Evolutionary conservation across 2,797 vertebrate genomes (phyloP), one percentile per base, ranked within the genome.

Genomic region (Loriculus beryllinus): DNA sequence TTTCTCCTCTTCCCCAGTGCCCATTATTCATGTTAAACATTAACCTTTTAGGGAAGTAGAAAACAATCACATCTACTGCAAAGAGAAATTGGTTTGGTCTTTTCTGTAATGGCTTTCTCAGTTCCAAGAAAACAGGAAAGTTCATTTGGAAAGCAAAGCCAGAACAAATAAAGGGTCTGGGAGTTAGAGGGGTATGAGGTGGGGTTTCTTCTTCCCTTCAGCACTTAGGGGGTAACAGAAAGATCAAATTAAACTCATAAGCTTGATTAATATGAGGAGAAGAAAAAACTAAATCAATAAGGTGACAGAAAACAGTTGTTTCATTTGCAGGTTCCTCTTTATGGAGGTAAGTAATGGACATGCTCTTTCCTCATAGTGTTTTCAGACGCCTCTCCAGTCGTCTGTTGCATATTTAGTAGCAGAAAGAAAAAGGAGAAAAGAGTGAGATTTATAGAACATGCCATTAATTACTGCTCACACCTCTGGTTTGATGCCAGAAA

Each of bases 11-110:
- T 71, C 43, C 29, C 63, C 31, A 5, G 60, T 40, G 20, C 28
- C 63, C 78, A 90, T 87, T 92, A 88, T 68, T 93, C 95, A 94
- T 92, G 93, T 92, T 76, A 91, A 90, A 62, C 88, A 92, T 92
- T 94, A 93, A 90, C 96, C 90, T 97, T 97, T 93, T 93, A 93
- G 83, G 59, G 79, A 92, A 88, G 64, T 51, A 93, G 86, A 93
- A 93, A 96, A 95, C 86, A 94, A 82, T 95, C 89, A 59, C 68
- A 68, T 67, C 74, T 20, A 67, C 60, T 65, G 51, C 70, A 47
- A 84, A 83, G 81, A 96, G 96, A 81, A 79, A 92, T 90, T 64
- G 79, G 72, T 92, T 95, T 96, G 82, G 80, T 96, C 82, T 96
- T 95, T 88, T 59, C 88, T 26, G 43, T 92, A 96, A 95, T 91